A percentile compares a stretch with the other conserved stretches of the same genome.
Conservation (phyloP, 2,888 invertebrate genomes). For the Oithona nana region DNA sequence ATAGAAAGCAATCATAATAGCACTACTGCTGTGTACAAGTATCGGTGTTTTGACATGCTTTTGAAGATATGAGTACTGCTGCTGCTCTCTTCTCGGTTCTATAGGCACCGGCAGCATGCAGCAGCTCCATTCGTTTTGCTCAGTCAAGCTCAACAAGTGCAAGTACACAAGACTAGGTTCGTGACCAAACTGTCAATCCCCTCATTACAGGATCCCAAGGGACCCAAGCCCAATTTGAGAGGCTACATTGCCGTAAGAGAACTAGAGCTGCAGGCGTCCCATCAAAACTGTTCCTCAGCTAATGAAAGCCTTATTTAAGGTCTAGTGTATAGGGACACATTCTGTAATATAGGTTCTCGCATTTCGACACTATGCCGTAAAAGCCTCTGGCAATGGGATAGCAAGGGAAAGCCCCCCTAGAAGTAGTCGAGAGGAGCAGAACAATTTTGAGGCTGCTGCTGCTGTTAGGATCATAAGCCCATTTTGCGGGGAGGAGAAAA, state of each 20-base stretch:
- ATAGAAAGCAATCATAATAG: neutral
- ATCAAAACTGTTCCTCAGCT: neutral
- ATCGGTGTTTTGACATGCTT: too few relatives aligned
- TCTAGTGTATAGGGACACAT: neutral
- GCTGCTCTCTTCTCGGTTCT: too few relatives aligned
- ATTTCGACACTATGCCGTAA: neutral
- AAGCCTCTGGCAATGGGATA: neutral
- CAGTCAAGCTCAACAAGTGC: neutral
- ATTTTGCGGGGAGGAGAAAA: too few relatives aligned
- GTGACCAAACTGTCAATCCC: neutral
- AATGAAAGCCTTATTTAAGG: too few relatives aligned
- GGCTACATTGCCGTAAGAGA: neutral
- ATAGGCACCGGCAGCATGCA: too few relatives aligned
- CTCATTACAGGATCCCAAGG: neutral
- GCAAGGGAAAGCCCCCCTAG: neutral
- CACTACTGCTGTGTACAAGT: neutral
- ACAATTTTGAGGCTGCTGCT: too few relatives aligned
- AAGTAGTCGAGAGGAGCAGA: too few relatives aligned
- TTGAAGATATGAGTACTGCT: too few relatives aligned
- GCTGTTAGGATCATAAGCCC: too few relatives aligned
- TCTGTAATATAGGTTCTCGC: neutral
- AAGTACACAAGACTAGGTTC: neutral
- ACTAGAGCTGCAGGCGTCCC: neutral
- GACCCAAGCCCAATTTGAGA: neutral
- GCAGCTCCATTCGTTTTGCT: neutral